Percentiles rank a stretch among this genome's conserved stretches.
phyloP scores from a whole-genome alignment of 2,888 invertebrate genomes.

The Drosophila flavopinicola region DNA sequence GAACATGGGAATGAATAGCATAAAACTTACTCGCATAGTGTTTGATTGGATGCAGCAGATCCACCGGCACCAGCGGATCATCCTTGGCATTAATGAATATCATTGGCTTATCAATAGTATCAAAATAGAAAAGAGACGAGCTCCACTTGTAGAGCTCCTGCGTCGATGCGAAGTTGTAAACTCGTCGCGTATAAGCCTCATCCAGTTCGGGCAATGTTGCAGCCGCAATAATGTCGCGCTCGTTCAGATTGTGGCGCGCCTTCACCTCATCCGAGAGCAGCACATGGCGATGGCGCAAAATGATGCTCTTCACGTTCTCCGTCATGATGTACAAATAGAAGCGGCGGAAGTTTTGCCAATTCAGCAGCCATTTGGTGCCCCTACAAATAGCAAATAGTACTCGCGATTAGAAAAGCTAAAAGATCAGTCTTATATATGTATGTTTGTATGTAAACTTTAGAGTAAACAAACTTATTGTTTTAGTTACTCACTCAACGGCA shows the following conservation, averaged over 20 bases:
- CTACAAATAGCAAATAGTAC: slow-evolving; percentile 85
- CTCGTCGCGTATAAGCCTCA: slow-evolving; percentile 93
- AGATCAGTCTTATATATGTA: not conserved
- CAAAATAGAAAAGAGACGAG: slow-evolving; percentile 92
- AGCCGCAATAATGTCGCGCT: slow-evolving; percentile 92
- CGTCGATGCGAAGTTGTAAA: slow-evolving; percentile 91
- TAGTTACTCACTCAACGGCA: slow-evolving; percentile 93
- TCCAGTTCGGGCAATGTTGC: slow-evolving; percentile 95
- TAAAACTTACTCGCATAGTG: slow-evolving; percentile 89
- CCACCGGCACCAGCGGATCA: slow-evolving; percentile 95
- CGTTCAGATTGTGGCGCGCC: slow-evolving; percentile 88
- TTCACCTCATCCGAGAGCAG: slow-evolving; percentile 91
- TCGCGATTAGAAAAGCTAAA: too few species aligned
- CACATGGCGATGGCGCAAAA: slow-evolving; percentile 92
- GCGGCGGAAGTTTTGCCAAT: slow-evolving; percentile 95
- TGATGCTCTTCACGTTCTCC: slow-evolving; percentile 94
- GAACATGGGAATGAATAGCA: too few species aligned
- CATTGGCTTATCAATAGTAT: slow-evolving; percentile 93
- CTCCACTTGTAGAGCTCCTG: slow-evolving; percentile 93
- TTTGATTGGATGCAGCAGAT: slow-evolving; percentile 89
- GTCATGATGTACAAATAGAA: slow-evolving; percentile 97
- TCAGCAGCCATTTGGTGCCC: slow-evolving; percentile 91
- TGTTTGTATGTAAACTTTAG: too few species aligned
- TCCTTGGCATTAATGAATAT: slow-evolving; percentile 95
- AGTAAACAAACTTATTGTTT: too few species aligned